A percentile compares a stretch with the other conserved stretches of the same genome.
These are phyloP conservation scores for Ennomos erosarius DNA, from an alignment of 2,888 invertebrate genomes.

Conservation along the genomic window DNA sequence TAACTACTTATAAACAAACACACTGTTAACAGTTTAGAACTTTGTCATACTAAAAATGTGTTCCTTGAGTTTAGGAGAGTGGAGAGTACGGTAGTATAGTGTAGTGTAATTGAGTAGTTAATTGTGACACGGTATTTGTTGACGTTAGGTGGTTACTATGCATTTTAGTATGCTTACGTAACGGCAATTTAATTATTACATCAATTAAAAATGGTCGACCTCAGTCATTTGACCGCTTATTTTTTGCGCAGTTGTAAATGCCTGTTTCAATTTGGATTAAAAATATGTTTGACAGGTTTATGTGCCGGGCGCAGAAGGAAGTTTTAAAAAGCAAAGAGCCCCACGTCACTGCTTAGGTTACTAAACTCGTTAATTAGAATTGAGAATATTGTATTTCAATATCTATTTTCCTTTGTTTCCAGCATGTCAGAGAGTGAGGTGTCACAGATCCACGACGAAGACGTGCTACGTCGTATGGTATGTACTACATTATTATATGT, in stretches of 20 bases:
- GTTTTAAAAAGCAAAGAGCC: neutral
- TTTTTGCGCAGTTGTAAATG: neutral
- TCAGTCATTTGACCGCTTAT: constrained; percentile 1
- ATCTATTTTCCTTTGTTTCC: constrained; percentile 50
- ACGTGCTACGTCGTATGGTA: constrained; percentile 91
- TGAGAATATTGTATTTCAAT: neutral
- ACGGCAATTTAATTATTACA: neutral
- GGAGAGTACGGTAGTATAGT: too few relatives aligned
- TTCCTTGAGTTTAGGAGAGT: neutral
- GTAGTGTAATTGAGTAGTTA: neutral
- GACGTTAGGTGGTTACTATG: neutral
- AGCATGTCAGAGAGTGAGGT: constrained; percentile 87
- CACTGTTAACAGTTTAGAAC: constrained; percentile 7
- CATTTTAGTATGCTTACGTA: constrained; percentile 12
- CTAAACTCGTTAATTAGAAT: neutral
- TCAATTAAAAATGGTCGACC: too few relatives aligned
- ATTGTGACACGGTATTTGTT: neutral
- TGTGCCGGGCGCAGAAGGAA: neutral
- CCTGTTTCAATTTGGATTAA: constrained; percentile 5
- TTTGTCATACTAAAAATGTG: neutral
- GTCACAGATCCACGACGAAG: constrained; percentile 90
- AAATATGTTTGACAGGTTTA: neutral
- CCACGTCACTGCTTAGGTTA: neutral
- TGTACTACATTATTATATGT: constrained; percentile 35
- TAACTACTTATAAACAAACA: neutral